Conservation (phyloP, 2,113 vertebrate species). For the Merops nubicus region DNA sequence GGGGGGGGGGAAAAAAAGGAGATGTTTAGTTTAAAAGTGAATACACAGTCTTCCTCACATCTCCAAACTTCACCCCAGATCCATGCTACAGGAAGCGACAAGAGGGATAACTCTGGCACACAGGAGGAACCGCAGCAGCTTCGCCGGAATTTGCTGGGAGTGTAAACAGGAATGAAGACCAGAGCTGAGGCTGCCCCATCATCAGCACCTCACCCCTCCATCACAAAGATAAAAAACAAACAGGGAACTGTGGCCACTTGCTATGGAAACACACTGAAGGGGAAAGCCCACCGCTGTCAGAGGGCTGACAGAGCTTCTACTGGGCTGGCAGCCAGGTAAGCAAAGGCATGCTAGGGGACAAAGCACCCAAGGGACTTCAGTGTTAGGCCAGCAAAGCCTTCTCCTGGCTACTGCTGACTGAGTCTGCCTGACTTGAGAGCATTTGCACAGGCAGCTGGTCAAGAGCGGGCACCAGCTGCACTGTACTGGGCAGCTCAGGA, state of each 20-base stretch:
- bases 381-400: not conserved
- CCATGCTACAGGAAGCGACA: not conserved
- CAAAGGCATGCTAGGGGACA: not conserved
- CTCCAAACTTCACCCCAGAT: not conserved
- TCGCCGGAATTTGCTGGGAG: not conserved
- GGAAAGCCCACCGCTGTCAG: not conserved
- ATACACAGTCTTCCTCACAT: not conserved
- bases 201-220: not conserved
- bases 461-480: not conserved
- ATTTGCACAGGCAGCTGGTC: not conserved
- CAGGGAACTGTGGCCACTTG: not conserved
- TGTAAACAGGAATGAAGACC: not conserved
- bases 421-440: not conserved
- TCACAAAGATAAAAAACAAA: not conserved
- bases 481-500: not conserved
- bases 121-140: not conserved
- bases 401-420: not conserved
- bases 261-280: not conserved
- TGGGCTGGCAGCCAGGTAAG: not conserved
- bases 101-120: accelerated
- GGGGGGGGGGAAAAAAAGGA: slow-evolving; percentile 8
- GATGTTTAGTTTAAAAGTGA: slow-evolving; percentile 17
- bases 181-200: not conserved
- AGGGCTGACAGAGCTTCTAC: not conserved
- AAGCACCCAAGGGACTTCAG: accelerated